Percentiles rank a stretch among this genome's conserved stretches.
These are phyloP conservation scores for Glyptemys insculpta DNA, from an alignment of 2,797 vertebrate genomes.

Conservation along the genomic window DNA sequence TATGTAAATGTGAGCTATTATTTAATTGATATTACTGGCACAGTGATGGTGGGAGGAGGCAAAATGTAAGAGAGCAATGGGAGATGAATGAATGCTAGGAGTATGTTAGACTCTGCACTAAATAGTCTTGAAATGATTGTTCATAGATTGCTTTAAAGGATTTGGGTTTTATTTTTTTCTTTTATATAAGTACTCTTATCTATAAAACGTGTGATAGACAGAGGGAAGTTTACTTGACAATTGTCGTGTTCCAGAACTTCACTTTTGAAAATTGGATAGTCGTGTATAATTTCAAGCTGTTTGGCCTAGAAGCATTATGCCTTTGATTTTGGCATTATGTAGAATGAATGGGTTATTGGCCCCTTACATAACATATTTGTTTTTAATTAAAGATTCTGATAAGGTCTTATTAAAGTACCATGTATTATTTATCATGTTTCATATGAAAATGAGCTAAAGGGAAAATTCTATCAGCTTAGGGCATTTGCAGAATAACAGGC, in stretches of 20 bases:
- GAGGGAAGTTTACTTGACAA: constrained; percentile 53
- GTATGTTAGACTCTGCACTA: background rate
- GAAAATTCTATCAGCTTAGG: constrained; percentile 61
- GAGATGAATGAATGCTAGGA: background rate
- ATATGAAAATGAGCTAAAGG: constrained; percentile 75
- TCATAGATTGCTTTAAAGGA: constrained; percentile 28
- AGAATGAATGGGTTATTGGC: constrained; percentile 67
- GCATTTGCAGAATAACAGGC: constrained; percentile 61
- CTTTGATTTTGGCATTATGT: constrained; percentile 49
- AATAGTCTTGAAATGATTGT: constrained; percentile 42
- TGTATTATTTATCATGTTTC: constrained; percentile 81
- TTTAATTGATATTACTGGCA: background rate
- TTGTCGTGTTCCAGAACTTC: constrained; percentile 48
- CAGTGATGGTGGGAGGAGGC: background rate
- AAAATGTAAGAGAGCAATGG: background rate
- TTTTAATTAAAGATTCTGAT: constrained; percentile 83
- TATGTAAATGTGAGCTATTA: background rate
- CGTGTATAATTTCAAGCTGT: constrained; percentile 23
- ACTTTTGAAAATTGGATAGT: constrained; percentile 60
- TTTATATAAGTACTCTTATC: constrained; percentile 47
- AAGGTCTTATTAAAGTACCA: constrained; percentile 78
- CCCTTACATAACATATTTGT: constrained; percentile 79
- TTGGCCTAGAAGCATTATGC: constrained; percentile 41
- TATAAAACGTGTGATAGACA: constrained; percentile 11
- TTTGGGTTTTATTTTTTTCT: background rate